phyloP scores from a whole-genome alignment of 2,797 vertebrate species.

The Paguma larvata region DNA sequence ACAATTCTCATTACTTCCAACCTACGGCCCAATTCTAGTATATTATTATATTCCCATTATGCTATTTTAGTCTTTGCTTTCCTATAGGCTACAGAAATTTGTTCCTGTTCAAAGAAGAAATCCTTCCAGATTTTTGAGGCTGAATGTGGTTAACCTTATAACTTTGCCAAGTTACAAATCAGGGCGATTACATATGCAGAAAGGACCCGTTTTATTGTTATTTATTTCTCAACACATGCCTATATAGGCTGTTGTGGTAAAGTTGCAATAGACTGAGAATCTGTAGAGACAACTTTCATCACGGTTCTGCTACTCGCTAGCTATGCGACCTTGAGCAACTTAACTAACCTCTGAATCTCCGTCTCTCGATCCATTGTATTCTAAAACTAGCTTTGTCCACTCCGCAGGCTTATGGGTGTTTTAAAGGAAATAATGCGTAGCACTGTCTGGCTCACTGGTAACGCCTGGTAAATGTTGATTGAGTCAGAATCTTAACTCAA shows the following conservation, averaged over 20 bases:
- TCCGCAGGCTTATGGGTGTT: neutral
- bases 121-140: neutral
- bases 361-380: neutral
- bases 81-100: slow-evolving; percentile 14
- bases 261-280: neutral
- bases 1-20: slow-evolving; percentile 33
- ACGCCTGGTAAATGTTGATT: neutral
- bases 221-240: neutral
- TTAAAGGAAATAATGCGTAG: neutral
- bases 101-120: neutral
- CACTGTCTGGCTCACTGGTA: neutral
- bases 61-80: slow-evolving; percentile 6
- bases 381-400: neutral
- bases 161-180: slow-evolving; percentile 15
- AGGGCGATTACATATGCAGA: neutral
- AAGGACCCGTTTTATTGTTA: neutral
- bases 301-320: neutral
- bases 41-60: slow-evolving; percentile 24
- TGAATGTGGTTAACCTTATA: neutral
- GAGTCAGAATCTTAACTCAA: neutral
- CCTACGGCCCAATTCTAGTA: neutral
- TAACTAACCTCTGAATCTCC: neutral
- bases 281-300: neutral
- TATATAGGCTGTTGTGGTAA: neutral
- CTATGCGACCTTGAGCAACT: neutral